Percentiles rank a stretch among this genome's conserved stretches.
These are phyloP conservation scores for Kryptopterus vitreolus DNA, from an alignment of 2,797 vertebrate species.

Conservation along the genomic window DNA sequence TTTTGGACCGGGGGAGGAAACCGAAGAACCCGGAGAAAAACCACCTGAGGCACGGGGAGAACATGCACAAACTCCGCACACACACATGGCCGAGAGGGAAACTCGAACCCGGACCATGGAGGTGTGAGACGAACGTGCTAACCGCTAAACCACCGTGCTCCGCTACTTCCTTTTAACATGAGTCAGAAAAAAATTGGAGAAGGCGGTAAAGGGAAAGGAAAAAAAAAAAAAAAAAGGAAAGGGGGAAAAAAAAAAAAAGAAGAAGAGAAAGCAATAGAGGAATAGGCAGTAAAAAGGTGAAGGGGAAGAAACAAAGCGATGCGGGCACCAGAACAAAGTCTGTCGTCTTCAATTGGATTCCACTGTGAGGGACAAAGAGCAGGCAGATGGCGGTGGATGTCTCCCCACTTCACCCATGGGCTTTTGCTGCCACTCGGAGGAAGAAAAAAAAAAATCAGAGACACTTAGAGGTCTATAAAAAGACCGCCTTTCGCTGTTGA, in stretches of 20 bases:
- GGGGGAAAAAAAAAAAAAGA: background rate
- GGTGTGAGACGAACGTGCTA: too few relatives aligned
- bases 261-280: background rate
- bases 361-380: slow-evolving; percentile 30
- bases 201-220: background rate
- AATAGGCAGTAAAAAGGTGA: slow-evolving; percentile 12
- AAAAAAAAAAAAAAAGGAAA: slow-evolving; percentile 13
- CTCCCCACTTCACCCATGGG: slow-evolving; percentile 41
- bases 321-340: slow-evolving; percentile 23
- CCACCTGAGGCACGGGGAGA: too few relatives aligned
- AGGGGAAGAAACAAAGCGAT: background rate
- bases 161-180: too few relatives aligned
- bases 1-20: too few relatives aligned
- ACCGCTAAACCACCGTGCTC: too few relatives aligned
- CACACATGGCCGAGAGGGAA: too few relatives aligned
- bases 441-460: too few relatives aligned
- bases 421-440: slow-evolving; percentile 34
- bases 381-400: slow-evolving; percentile 44
- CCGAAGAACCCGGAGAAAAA: too few relatives aligned
- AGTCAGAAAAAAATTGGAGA: background rate
- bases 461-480: slow-evolving; percentile 46
- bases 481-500: slow-evolving; percentile 31
- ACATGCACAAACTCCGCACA: too few relatives aligned
- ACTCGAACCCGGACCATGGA: too few relatives aligned
- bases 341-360: slow-evolving; percentile 22